A percentile compares a stretch with the other conserved stretches of the same genome.
These are phyloP conservation scores for Aselliscus stoliczkanus DNA, from an alignment of 2,797 vertebrate species.

Conservation along the genomic window DNA sequence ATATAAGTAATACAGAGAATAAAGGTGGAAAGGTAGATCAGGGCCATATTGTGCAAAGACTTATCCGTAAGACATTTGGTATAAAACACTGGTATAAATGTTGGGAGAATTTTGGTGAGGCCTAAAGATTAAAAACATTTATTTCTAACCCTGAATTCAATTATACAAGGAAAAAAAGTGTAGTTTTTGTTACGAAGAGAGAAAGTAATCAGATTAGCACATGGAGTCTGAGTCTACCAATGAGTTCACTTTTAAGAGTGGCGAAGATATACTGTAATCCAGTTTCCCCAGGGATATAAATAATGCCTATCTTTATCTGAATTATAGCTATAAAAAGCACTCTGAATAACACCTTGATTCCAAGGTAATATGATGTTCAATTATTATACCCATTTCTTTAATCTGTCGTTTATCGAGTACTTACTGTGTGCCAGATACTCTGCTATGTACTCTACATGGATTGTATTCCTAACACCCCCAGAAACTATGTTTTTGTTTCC, in stretches of 20 bases:
- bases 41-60: background rate
- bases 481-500: too few species aligned
- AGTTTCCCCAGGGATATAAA: background rate
- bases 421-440: background rate
- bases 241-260: conserved; percentile 28
- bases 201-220: background rate
- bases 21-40: background rate
- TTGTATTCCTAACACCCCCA: background rate
- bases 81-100: conserved; percentile 28
- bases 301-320: conserved; percentile 17
- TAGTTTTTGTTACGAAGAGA: background rate
- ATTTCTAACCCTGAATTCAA: conserved; percentile 32
- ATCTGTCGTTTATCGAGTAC: background rate
- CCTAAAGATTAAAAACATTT: conserved; percentile 33
- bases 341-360: conserved; percentile 23
- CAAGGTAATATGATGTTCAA: conserved; percentile 30
- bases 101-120: conserved; percentile 16
- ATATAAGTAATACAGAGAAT: background rate
- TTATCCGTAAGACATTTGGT: background rate
- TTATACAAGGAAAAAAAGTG: background rate
- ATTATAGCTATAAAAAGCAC: background rate
- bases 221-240: background rate
- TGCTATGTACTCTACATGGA: background rate
- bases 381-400: background rate
- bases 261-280: background rate